Evolutionary conservation across 2,797 vertebrate species (phyloP).

Genomic region (Nyctalus aviator): DNA sequence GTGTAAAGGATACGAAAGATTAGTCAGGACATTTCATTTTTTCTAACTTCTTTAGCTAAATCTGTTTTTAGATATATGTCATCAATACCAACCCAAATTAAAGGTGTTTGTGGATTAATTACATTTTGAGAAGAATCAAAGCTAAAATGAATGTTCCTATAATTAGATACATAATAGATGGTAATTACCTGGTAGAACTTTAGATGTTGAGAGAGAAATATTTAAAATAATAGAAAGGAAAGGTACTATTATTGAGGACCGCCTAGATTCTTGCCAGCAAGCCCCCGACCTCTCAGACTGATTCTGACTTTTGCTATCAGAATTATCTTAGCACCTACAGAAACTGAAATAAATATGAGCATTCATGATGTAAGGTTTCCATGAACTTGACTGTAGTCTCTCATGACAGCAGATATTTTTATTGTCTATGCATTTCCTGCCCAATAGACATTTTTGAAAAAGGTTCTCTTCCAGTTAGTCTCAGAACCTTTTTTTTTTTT

Average conservation of each 20-base stretch:
- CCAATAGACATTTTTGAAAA: not conserved
- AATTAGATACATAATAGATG: not conserved
- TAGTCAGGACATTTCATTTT: not conserved
- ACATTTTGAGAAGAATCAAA: conserved; percentile 7
- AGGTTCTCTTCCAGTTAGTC: not conserved
- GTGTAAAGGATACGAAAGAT: not conserved
- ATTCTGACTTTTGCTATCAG: not conserved
- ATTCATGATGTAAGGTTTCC: not conserved
- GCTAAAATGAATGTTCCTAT: not conserved
- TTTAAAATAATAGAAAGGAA: not conserved
- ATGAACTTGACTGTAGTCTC: not conserved
- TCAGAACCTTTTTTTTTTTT: not conserved
- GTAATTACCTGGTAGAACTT: not conserved
- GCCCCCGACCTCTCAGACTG: not conserved
- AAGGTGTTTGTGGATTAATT: not conserved
- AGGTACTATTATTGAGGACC: not conserved
- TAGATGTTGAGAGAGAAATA: not conserved
- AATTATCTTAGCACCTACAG: not conserved
- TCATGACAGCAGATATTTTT: not conserved
- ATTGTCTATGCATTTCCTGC: not conserved
- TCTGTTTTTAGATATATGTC: not conserved
- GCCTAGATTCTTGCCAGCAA: not conserved
- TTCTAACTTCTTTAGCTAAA: not conserved
- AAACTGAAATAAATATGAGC: not conserved
- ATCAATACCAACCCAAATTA: not conserved